Percentiles rank a stretch among this genome's conserved stretches.
Evolutionary conservation across 2,113 vertebrate species (phyloP).

Genomic region (Oenanthe melanoleuca): DNA sequence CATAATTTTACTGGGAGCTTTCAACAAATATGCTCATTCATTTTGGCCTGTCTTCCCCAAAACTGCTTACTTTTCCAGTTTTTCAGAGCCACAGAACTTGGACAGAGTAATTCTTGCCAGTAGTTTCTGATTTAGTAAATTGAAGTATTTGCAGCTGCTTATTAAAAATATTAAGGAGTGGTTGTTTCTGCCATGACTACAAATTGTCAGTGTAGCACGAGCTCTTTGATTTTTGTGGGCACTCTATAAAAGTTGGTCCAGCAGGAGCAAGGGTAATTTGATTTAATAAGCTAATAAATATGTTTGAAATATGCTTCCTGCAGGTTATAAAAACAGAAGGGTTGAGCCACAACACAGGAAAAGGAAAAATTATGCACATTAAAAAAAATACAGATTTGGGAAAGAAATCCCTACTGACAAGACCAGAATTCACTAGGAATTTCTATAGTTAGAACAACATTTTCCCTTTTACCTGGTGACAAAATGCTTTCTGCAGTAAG

Average conservation of each 20-base stretch:
- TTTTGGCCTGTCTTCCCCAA: not conserved
- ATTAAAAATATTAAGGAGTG: slow-evolving; percentile 52
- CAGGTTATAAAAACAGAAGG: slow-evolving; percentile 55
- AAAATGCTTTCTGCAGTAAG: not conserved
- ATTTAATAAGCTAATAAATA: slow-evolving; percentile 72
- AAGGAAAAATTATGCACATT: slow-evolving; percentile 9
- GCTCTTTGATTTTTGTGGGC: slow-evolving; percentile 42
- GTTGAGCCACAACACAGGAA: slow-evolving; percentile 34
- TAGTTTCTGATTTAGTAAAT: slow-evolving; percentile 7
- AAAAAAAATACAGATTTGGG: slow-evolving; percentile 20
- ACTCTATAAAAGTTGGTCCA: slow-evolving; percentile 47
- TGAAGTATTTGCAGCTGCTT: not conserved
- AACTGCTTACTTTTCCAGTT: not conserved
- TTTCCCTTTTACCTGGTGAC: not conserved
- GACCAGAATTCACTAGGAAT: slow-evolving; percentile 12
- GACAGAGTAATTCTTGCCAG: not conserved
- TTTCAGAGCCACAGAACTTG: not conserved
- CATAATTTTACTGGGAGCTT: not conserved
- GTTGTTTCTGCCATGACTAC: slow-evolving; percentile 13
- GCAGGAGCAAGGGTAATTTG: slow-evolving; percentile 54
- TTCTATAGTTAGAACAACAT: not conserved
- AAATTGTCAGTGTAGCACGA: slow-evolving; percentile 12
- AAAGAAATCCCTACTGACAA: not conserved
- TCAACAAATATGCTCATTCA: not conserved
- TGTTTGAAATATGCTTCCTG: slow-evolving; percentile 61